Base-by-base conservation (phyloP, 2,888 invertebrate species). In the Cheilosia scutellata region DNA sequence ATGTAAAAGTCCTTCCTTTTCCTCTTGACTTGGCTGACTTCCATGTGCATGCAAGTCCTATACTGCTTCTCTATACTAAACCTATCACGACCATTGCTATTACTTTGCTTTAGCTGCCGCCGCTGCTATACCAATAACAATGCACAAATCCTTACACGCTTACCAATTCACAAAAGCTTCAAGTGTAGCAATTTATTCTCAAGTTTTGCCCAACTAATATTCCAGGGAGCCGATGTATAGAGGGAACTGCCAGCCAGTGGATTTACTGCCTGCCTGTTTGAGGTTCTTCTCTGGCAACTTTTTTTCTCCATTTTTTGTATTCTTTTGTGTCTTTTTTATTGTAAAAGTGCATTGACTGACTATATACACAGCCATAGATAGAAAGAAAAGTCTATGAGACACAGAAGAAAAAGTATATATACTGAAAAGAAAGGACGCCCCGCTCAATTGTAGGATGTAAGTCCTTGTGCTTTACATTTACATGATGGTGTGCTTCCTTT, bases 381-480 rank as follows among this genome's bases (percentile, higher is more conserved):
- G 37, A n/a, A 60, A 76, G 20, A 60, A 9, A 63, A 63, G 40
- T 74, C 40, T 63, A 29, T 55, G 27, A 25, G 44, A 25, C 4
- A 53, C 16, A 20, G 27, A 47, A 20, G 16, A 29, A 58, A 31
- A 63, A n/a, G 33, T 6, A 70, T 3, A 58, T 2, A 20, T 4
- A 33, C 20, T 25, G 29, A 57, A 44, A 44, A 47, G 25, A 72
- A 74, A 63, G 72, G 58, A 74, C 71, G 31, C 51, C 40, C 11
- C 37, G 68, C 68, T 57, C 68, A 75, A 66, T 76, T 55, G 53
- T 53, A 76, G 77, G 74, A 87, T 82, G 82, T 82, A 65, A 74
- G 82, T 82, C 58, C 77, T 77, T 82, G 63, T 86, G 77, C 66
- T 72, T 82, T 74, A 82, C 82, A 87, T 63, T 82, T 74, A 82